Percentiles rank a stretch among this genome's conserved stretches.
phyloP scores from a whole-genome alignment of 2,888 invertebrate species.

The Sisyra nigra region DNA sequence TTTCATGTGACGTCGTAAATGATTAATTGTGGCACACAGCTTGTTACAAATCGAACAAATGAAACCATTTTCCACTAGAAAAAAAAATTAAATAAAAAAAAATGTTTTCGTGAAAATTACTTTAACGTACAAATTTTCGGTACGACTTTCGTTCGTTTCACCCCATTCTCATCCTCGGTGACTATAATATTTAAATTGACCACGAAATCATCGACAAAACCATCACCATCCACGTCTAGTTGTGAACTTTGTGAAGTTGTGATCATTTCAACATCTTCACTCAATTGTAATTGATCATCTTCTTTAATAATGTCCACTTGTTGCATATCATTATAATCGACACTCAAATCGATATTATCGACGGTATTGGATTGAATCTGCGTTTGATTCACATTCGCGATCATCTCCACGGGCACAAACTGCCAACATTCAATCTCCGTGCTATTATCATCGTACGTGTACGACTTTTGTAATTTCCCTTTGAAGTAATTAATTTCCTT shows the following conservation, averaged over 20 bases:
- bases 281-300: neutral
- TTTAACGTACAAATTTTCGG: conserved; percentile 14
- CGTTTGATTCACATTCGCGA: neutral
- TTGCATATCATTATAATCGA: conserved; percentile 3
- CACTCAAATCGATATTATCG: conserved; percentile 5
- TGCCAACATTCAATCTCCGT: neutral
- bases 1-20: conserved; percentile 14
- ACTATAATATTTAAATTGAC: conserved; percentile 19
- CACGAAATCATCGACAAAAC: neutral
- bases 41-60: conserved; percentile 16
- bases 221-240: neutral
- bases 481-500: conserved; percentile 6
- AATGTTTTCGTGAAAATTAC: neutral
- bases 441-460: neutral
- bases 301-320: neutral
- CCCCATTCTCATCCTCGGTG: conserved; percentile 27
- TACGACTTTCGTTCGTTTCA: conserved; percentile 28
- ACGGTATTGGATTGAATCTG: neutral
- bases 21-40: conserved; percentile 13
- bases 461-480: conserved; percentile 3
- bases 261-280: neutral
- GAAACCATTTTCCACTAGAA: conserved; percentile 11
- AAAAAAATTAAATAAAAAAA: neutral
- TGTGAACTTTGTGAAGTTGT: neutral
- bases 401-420: neutral